These are phyloP conservation scores for Hypomecis punctinalis DNA, from an alignment of 2,888 invertebrate genomes.

Conservation along the genomic window DNA sequence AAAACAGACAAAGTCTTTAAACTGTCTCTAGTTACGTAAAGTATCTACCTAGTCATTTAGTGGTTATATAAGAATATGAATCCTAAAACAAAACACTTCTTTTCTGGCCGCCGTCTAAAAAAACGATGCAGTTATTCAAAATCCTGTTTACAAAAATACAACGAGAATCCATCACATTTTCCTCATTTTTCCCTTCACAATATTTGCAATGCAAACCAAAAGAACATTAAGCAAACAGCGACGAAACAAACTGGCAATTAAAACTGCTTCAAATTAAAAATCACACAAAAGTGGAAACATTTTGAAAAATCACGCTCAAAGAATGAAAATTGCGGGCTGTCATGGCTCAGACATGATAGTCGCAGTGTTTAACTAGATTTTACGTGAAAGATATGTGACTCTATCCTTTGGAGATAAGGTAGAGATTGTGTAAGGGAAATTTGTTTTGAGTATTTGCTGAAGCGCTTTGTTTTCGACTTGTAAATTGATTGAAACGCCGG, in stretches of 20 bases:
- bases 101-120: background rate
- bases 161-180: constrained; percentile 9
- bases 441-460: constrained; percentile 57
- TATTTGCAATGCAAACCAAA: constrained; percentile 34
- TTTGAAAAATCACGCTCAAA: constrained; percentile 44
- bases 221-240: constrained; percentile 34
- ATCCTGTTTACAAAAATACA: constrained; percentile 3
- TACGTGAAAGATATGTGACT: constrained; percentile 35
- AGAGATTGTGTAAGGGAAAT: constrained; percentile 25
- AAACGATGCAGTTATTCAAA: background rate
- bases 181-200: constrained; percentile 16
- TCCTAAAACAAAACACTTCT: no score
- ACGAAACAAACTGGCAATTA: constrained; percentile 44
- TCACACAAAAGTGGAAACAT: constrained; percentile 47
- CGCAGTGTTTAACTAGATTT: constrained; percentile 31
- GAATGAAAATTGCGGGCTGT: constrained; percentile 64
- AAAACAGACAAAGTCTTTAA: no score
- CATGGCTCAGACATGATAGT: constrained; percentile 61
- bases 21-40: no score
- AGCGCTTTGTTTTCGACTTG: constrained; percentile 70
- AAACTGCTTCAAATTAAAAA: constrained; percentile 45
- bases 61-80: no score
- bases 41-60: no score
- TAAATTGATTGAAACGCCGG: constrained; percentile 79
- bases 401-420: constrained; percentile 36